Evolutionary conservation across 1,140 invertebrate genomes (phyloP), one percentile per base, ranked within the genome.

Genomic region (Geopemphigus sp.): DNA sequence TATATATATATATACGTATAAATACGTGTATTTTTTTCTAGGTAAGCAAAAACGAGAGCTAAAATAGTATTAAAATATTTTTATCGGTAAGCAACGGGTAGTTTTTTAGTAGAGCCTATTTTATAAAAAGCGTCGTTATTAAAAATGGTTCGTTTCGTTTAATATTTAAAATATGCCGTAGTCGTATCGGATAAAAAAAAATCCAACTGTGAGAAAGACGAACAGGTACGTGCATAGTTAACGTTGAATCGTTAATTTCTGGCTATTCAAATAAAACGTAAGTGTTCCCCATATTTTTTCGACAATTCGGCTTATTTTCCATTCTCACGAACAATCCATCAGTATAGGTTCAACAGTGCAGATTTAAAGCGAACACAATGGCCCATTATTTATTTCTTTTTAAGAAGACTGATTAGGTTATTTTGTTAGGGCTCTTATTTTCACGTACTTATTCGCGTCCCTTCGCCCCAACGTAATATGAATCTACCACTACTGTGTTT

Each of bases 331-430:
- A 61, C 14, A 76, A 59, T 24, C 32, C 54, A 4, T 59, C 22
- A 15, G 22, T 26, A 29, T 24, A 39, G 15, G 22, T 39, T 74
- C 53, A 57, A 59, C 22, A 29, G 29, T 74, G 53, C 54, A 61
- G 73, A 47, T 78, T 45, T 76, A 78, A 59, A 78, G 24, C 2
- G 73, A 61, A 78, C 73, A 78, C 73, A 78, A 78, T 78, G 10
- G 73, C 39, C 73, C n/a, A 32, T 78, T 78, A 47, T 78, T 59
- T 61, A 61, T 78, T 61, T 53, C 24, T 70, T 78, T 78, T 78
- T 78, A 61, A 61, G 22, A 78, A 78, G 73, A 78, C 73, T 78
- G 73, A 78, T 78, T 78, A 78, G 73, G 73, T 61, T 78, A 61
- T 78, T 78, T 47, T 78, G 73, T 78, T 59, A 19, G 14, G 26